Evolutionary conservation across 2,113 vertebrate species (phyloP), one percentile per base, ranked within the genome.

Genomic region (Shinisaurus crocodilurus): DNA sequence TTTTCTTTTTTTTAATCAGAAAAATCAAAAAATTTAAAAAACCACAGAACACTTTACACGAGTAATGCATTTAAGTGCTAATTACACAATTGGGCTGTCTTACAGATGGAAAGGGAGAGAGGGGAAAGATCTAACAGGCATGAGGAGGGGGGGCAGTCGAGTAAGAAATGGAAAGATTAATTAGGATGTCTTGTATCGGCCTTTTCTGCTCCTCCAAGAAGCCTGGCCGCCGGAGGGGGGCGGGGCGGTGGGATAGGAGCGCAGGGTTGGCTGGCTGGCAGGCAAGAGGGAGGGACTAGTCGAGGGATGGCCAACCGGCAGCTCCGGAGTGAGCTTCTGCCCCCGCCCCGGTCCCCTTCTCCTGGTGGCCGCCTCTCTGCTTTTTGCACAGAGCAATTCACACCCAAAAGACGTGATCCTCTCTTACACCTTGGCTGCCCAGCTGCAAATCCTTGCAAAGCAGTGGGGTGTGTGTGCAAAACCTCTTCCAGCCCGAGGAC

Each of bases 61-160:
- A 96, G 70, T 80, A 93, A 91, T 65, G 82, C 83, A 93, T 94
- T 93, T 63, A 65, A 29, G 93, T 86, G 94, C 90, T 94, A 96
- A 96, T 94, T 94, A 96, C 8, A 25, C 94, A 92, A 94, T 97
- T 93, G 94, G 83, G 93, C 95, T 89, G 12, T 89, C 89, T 76
- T 7, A 76, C 23, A 45, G 88, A 6, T 88, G 88, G 90, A 91
- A 82, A 63, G 60, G 89, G 89, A 50, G 0, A 79, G 75, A 45
- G 60, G 50, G 74, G 37, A 76, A 50, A 85, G 34, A 54, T 88
- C 75, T 88, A 88, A 90, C 91, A 86, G 85, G 85, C 88, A 85
- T 60, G 57, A 65, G 37, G 90, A 91, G 34, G 43, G 75, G 25
- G 27, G 27, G 72, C 54, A 54, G 50, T 1, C 1, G 80, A 43